phyloP scores from a whole-genome alignment of 1,140 invertebrate genomes.

The Paraescarpia echinospica region DNA sequence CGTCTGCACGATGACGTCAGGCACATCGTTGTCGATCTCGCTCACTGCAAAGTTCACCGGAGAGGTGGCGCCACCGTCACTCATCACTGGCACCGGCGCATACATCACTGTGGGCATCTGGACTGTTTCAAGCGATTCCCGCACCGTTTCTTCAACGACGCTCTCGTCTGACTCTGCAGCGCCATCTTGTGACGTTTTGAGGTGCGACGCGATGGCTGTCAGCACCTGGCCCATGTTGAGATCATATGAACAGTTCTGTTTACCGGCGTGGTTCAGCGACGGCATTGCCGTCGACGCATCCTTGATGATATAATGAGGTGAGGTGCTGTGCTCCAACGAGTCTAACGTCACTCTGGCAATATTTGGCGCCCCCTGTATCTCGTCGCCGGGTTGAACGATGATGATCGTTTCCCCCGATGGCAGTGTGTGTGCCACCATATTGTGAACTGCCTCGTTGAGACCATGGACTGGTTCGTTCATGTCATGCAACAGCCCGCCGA shows the following conservation, averaged over 20 bases:
- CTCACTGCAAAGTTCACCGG: neutral
- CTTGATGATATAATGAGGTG: neutral
- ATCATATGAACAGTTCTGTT: neutral
- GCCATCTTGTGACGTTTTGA: slow-evolving; percentile 11
- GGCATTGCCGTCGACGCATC: neutral
- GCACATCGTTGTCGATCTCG: slow-evolving; percentile 2
- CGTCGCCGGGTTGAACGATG: neutral
- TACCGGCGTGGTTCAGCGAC: neutral
- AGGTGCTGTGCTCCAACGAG: neutral
- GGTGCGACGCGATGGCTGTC: neutral
- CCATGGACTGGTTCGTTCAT: slow-evolving; percentile 1
- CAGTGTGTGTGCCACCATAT: neutral
- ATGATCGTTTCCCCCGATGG: neutral
- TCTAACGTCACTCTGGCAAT: neutral
- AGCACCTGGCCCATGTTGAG: neutral
- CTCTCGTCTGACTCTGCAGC: neutral
- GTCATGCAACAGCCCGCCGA: neutral
- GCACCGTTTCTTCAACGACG: neutral
- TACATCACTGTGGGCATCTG: neutral
- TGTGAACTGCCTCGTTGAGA: neutral
- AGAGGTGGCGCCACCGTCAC: neutral
- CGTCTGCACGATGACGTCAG: slow-evolving; percentile 4
- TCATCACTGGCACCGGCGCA: neutral
- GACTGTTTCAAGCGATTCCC: neutral
- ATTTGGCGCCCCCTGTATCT: neutral